Percentiles rank a stretch among this genome's conserved stretches.
phyloP scores from a whole-genome alignment of 2,797 vertebrate species.

The Xenops minutus region DNA sequence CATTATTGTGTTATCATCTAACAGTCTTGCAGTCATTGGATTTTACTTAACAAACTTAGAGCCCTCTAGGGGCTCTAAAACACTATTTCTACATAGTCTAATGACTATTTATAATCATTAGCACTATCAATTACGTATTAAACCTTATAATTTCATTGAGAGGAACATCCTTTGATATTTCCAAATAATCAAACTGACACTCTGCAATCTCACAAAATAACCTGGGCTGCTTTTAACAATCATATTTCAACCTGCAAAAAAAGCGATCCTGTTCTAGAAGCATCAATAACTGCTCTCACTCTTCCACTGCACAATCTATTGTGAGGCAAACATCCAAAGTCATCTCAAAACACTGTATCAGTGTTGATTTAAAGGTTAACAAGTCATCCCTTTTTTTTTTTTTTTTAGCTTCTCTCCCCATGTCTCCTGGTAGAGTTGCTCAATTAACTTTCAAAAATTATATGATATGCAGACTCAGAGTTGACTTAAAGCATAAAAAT shows the following conservation, averaged over 20 bases:
- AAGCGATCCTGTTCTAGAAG: slow-evolving; percentile 27
- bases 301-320: slow-evolving; percentile 49
- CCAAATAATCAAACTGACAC: not conserved
- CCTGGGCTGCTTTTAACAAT: not conserved
- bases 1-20: not conserved
- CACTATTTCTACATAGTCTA: too few relatives aligned
- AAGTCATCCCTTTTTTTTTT: not conserved
- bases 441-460: slow-evolving; percentile 13
- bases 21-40: not conserved
- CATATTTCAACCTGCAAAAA: not conserved
- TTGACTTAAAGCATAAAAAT: not conserved
- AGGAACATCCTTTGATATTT: not conserved
- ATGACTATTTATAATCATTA: not conserved
- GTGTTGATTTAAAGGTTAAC: slow-evolving; percentile 58
- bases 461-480: not conserved
- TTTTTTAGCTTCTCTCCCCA: not conserved
- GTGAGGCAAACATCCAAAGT: slow-evolving; percentile 45
- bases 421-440: not conserved
- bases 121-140: not conserved
- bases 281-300: slow-evolving; percentile 31
- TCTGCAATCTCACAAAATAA: not conserved
- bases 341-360: not conserved
- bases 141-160: not conserved
- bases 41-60: not conserved
- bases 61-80: not conserved